Conservation (phyloP, 2,797 vertebrate genomes). For the Cuculus canorus region DNA sequence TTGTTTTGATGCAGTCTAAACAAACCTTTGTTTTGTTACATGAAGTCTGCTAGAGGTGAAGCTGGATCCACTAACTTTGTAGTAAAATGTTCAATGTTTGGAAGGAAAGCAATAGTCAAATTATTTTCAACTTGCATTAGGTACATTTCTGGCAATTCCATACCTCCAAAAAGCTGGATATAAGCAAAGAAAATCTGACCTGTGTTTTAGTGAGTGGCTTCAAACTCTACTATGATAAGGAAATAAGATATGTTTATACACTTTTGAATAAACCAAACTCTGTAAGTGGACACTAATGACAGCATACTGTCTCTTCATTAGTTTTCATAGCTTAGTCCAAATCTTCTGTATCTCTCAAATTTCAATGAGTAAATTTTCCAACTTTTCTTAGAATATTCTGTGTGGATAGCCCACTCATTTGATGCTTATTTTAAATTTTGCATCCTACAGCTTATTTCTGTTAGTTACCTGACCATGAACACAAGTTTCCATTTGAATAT, state of each 20-base stretch:
- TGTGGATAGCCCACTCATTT: conserved; percentile 53
- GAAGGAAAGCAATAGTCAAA: conserved; percentile 63
- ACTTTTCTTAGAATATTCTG: conserved; percentile 58
- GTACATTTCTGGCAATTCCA: conserved; percentile 61
- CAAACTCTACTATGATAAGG: conserved; percentile 59
- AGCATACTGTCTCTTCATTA: conserved; percentile 81
- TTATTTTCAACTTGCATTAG: conserved; percentile 65
- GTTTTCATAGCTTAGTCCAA: conserved; percentile 68
- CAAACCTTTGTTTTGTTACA: conserved; percentile 64
- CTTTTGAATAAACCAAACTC: conserved; percentile 80
- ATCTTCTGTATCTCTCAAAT: conserved; percentile 56
- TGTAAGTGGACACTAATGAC: conserved; percentile 82
- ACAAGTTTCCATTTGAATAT: conserved; percentile 48
- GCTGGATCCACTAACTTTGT: conserved; percentile 58
- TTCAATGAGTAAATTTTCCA: conserved; percentile 31
- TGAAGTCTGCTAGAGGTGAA: conserved; percentile 48
- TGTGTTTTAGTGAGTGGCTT: conserved; percentile 71
- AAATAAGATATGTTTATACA: conserved; percentile 77
- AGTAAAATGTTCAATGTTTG: conserved; percentile 56
- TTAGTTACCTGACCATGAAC: conserved; percentile 36
- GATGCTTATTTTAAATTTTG: conserved; percentile 57
- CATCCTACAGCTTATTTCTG: conserved; percentile 52
- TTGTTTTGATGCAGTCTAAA: conserved; percentile 66
- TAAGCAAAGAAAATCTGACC: conserved; percentile 61
- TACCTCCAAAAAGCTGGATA: conserved; percentile 65